Percentiles rank a stretch among this genome's conserved stretches.
phyloP scores from a whole-genome alignment of 2,113 vertebrate species.

The Cyprinus carpio region DNA sequence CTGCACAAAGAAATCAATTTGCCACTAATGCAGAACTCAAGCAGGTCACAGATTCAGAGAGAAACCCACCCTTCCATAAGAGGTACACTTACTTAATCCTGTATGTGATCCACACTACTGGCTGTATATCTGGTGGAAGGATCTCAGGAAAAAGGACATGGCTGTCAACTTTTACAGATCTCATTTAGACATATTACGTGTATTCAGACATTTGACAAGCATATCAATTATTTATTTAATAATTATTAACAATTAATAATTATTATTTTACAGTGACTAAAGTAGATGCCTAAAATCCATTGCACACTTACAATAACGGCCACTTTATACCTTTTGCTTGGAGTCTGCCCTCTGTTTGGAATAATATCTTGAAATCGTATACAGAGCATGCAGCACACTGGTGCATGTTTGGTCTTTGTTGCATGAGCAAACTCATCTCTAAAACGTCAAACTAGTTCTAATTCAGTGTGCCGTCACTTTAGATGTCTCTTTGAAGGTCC shows the following conservation, averaged over 20 bases:
- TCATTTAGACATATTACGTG: constrained; percentile 23
- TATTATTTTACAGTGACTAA: constrained; percentile 16
- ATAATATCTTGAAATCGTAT: background rate
- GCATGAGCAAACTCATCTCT: background rate
- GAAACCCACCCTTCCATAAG: constrained; percentile 27
- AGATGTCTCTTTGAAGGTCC: constrained; percentile 12
- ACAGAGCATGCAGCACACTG: background rate
- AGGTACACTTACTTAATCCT: constrained; percentile 7
- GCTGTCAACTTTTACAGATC: constrained; percentile 25
- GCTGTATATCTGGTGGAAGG: constrained; percentile 19
- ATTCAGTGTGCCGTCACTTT: background rate
- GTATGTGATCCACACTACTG: constrained; percentile 15
- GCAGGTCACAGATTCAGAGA: constrained; percentile 24
- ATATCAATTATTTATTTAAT: no score
- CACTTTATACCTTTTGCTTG: background rate
- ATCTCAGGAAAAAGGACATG: constrained; percentile 27
- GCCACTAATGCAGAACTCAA: constrained; percentile 22
- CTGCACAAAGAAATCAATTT: constrained; percentile 44
- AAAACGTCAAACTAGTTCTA: constrained; percentile 1
- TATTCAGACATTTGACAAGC: constrained; percentile 41
- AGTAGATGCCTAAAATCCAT: constrained; percentile 16
- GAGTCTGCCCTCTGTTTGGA: constrained; percentile 1
- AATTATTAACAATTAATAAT: no score
- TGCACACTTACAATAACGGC: constrained; percentile 12
- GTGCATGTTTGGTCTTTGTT: constrained; percentile 2